Evolutionary conservation across 2,797 vertebrate species (phyloP), one percentile per base, ranked within the genome.

Genomic region (Cottoperca gobio): DNA sequence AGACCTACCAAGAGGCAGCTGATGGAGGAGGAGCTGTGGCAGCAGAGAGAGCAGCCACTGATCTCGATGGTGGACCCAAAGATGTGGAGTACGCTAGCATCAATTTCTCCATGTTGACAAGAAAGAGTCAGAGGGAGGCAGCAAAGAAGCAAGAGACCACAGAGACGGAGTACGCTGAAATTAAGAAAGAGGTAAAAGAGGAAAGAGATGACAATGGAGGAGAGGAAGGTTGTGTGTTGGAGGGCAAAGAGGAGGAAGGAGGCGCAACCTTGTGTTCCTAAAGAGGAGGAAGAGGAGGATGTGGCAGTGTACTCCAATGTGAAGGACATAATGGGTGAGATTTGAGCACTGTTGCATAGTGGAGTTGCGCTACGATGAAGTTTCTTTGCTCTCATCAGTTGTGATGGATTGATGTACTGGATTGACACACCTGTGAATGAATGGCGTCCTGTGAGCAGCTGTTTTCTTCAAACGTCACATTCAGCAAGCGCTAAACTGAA

Each of bases 1-100:
- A 40, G 23, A 70, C 21, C 14, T 33, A 26, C 23, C 81, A 39
- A 52, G 57, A 76, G 1, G 28, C 28, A 40, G 11, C 52, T 31
- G 59, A 73, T 23, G 46, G 16, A 60, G 45, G 33, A 58, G 59
- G 1, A 45, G 26, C 14, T 21, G 43, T 10, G 23, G 37, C 24
- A 5, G 21, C 11, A 39, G 55, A 73, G n/a, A 11, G 35, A n/a
- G 8, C 60, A 8, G 31, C 6, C 3, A 19, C 21, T 10, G 19
- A 64, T 10, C 50, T 16, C 0, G 1, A 73, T 5, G n/a, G 6
- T n/a, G n/a, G n/a, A 26, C 33, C 59, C 13, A 64, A 33, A 63
- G 84, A 86, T 5, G 78, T 83, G 21, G 62, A 67, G 55, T 83
- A 85, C 21, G 82, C 84, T 42, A 72, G 10, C 67, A 76, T 81